Conservation (phyloP, 2,113 vertebrate genomes). For the Daubentonia madagascariensis region DNA sequence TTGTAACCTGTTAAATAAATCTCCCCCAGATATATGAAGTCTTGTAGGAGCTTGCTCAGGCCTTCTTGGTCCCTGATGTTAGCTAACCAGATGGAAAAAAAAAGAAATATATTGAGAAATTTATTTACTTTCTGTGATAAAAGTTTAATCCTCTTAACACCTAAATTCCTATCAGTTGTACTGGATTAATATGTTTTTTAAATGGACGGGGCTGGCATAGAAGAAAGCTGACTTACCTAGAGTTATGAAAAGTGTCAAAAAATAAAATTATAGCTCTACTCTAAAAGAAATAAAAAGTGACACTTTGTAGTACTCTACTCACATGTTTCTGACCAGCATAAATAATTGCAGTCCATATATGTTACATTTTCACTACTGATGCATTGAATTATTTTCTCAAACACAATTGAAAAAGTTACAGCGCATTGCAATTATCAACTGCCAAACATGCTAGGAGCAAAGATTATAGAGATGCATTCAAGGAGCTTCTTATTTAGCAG, state of each 20-base stretch:
- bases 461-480: not conserved
- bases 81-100: not conserved
- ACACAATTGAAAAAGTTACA: not conserved
- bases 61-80: not conserved
- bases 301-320: not conserved
- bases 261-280: not conserved
- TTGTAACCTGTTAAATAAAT: not conserved
- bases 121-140: not conserved
- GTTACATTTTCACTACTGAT: not conserved
- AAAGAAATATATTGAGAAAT: not conserved
- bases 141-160: not conserved
- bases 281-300: not conserved
- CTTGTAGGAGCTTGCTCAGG: not conserved
- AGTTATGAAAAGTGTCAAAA: too few species aligned
- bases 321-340: not conserved
- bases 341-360: not conserved
- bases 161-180: not conserved
- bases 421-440: not conserved
- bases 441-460: not conserved
- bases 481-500: not conserved
- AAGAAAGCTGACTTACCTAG: not conserved
- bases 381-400: not conserved
- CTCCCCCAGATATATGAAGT: not conserved
- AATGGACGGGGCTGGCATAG: not conserved
- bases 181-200: not conserved